Evolutionary conservation across 1,140 invertebrate genomes (phyloP), one percentile per base, ranked within the genome.

Genomic region (Diachasma alloeum): DNA sequence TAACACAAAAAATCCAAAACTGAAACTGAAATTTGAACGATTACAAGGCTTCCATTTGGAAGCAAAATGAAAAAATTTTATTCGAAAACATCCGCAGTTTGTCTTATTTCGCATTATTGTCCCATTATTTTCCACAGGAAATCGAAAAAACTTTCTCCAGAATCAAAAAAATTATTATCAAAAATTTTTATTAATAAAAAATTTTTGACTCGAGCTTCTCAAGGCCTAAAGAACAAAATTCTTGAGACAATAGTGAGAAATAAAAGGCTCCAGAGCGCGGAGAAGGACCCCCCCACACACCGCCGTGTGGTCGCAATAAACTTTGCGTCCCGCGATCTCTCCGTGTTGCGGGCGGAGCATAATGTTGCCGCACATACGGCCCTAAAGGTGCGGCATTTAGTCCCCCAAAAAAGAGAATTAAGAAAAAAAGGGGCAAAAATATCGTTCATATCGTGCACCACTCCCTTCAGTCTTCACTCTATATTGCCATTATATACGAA

Each of bases 301-400:
- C 74, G 68, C 80, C 72, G 78, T 48, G 70, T 84, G 84, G 84
- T 86, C 85, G 83, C 81, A 84, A 86, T 87, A 86, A 86, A 87
- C 77, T 83, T 84, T 81, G 82, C 81, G 81, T 86, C 79, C 80
- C 80, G 80, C 44, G 46, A 72, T 46, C n/a, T 39, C 17, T 15
- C 31, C 26, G 59, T 77, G 75, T 86, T 84, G 85, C 86, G 85
- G 86, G 81, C 87, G 84, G 84, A 87, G 82, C 81, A 83, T 83
- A 84, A 81, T 76, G 77, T 77, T 73, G 74, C 78, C 72, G 24
- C 75, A 77, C 75, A 81, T 82, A 78, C 73, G 78, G 81, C 79
- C 81, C 66, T 39, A 68, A 87, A 87, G 87, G 86, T 87, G 86
- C 85, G 85, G 85, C 84, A 85, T 68, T 68, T 68, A 3, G 36